Base-by-base conservation (phyloP, 1,140 invertebrate species). In the Tribolium castaneum region DNA sequence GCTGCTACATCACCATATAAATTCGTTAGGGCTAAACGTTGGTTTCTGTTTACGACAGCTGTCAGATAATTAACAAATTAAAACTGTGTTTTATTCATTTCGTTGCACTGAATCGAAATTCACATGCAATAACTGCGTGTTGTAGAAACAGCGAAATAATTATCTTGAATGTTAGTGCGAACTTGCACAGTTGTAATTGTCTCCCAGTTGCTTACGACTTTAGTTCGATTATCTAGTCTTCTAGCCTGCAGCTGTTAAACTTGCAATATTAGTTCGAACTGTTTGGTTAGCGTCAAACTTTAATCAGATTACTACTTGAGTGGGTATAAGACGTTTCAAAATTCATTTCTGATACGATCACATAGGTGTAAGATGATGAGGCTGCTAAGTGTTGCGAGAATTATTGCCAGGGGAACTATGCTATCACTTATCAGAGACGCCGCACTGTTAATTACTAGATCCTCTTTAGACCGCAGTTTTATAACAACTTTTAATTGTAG, bases 221-320 rank as follows among this genome's bases (percentile, higher is more conserved):
- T 14, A 39, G 34, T 39, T 70, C 13, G 39, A 14, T 39, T 14
- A 45, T 45, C 39, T 70, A 30, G 34, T 70, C 34, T 70, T 70
- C 12, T 39, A 70, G 66, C 66, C 39, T 70, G 39, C 34, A 74
- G 72, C 72, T 54, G 51, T 74, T 74, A 74, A 74, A 74, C 72
- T 74, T 74, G 72, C 49, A 52, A 74, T 74, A 74, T 74, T 74
- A 74, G 72, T 74, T 74, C 30, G 72, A 35, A 74, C 49, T 74
- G 49, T 74, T 52, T 74, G 49, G 72, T 74, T 52, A 74, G 13
- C 72, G 51, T 19, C 12, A 54, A 54, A 74, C 72, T 74, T 74
- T 74, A 74, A 74, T 74, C 51, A 52, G 72, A 74, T 74, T 74
- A 74, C 19, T 25, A 19, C 54, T 22, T 59, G 54, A 59, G 54